A percentile compares a stretch with the other conserved stretches of the same genome.
Conservation (phyloP, 1,140 invertebrate genomes). For the Sarcophaga peregrina region DNA sequence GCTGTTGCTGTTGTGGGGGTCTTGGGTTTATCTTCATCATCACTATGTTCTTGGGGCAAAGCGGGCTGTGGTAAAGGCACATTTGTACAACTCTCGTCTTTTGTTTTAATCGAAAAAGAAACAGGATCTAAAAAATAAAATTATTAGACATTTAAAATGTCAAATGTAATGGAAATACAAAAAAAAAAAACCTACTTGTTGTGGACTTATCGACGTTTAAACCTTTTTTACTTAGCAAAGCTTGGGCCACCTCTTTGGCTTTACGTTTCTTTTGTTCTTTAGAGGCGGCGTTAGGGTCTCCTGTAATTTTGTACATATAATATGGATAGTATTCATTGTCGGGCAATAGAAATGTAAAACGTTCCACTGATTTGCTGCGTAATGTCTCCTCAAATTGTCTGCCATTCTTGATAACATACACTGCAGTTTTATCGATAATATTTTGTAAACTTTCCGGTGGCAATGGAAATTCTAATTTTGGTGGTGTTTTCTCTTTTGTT, state of each 20-base stretch:
- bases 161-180: not conserved
- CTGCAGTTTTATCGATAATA: slow-evolving; percentile 95
- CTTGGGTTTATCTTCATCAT: slow-evolving; percentile 69
- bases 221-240: slow-evolving; percentile 60
- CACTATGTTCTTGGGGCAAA: slow-evolving; percentile 80
- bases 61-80: slow-evolving; percentile 73
- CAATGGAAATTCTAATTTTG: slow-evolving; percentile 68
- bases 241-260: slow-evolving; percentile 55
- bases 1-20: slow-evolving; percentile 14
- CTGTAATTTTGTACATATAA: slow-evolving; percentile 74
- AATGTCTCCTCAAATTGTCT: slow-evolving; percentile 91
- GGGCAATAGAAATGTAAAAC: slow-evolving; percentile 84
- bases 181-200: slow-evolving; percentile 30
- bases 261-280: slow-evolving; percentile 61
- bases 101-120: slow-evolving; percentile 84
- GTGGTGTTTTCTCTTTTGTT: slow-evolving; percentile 47
- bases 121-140: slow-evolving; percentile 71
- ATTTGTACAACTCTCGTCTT: slow-evolving; percentile 74
- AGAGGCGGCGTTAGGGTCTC: slow-evolving; percentile 60
- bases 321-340: slow-evolving; percentile 81
- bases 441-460: slow-evolving; percentile 84
- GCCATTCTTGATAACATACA: slow-evolving; percentile 94
- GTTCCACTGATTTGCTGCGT: slow-evolving; percentile 83
- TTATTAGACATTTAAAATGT: not conserved
- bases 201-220: slow-evolving; percentile 47